phyloP scores from a whole-genome alignment of 2,888 invertebrate species.

The Drosophila algonquin region DNA sequence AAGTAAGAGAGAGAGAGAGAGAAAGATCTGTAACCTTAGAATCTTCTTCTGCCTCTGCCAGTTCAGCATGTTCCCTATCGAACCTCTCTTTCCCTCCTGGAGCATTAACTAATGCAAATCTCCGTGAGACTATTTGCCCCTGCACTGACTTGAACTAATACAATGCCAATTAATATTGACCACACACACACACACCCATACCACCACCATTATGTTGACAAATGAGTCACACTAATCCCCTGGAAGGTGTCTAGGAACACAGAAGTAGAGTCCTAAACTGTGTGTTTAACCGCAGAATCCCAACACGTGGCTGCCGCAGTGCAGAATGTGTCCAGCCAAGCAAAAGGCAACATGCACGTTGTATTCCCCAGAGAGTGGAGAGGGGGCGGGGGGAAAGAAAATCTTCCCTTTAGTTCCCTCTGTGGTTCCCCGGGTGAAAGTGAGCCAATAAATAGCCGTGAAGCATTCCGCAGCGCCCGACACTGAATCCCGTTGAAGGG shows the following conservation, averaged over 20 bases:
- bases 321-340: constrained; percentile 22
- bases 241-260: constrained; percentile 27
- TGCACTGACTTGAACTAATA: constrained; percentile 63
- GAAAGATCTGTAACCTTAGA: too few relatives aligned
- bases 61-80: neutral
- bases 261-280: constrained; percentile 25
- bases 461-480: constrained; percentile 66
- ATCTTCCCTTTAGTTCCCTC: constrained; percentile 25
- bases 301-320: constrained; percentile 62
- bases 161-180: constrained; percentile 70
- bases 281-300: constrained; percentile 66
- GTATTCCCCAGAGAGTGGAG: constrained; percentile 67
- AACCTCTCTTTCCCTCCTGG: neutral
- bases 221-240: constrained; percentile 74
- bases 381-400: constrained; percentile 43
- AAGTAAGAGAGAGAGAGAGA: too few relatives aligned
- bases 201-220: constrained; percentile 67
- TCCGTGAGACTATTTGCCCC: constrained; percentile 3
- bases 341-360: constrained; percentile 28
- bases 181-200: constrained; percentile 30
- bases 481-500: constrained; percentile 71
- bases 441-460: constrained; percentile 79
- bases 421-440: constrained; percentile 63
- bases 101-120: constrained; percentile 15
- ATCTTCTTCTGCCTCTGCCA: too few relatives aligned